Percentiles rank a stretch among this genome's conserved stretches.
phyloP scores from a whole-genome alignment of 2,888 invertebrate species.

The Chymomyza caudatula region DNA sequence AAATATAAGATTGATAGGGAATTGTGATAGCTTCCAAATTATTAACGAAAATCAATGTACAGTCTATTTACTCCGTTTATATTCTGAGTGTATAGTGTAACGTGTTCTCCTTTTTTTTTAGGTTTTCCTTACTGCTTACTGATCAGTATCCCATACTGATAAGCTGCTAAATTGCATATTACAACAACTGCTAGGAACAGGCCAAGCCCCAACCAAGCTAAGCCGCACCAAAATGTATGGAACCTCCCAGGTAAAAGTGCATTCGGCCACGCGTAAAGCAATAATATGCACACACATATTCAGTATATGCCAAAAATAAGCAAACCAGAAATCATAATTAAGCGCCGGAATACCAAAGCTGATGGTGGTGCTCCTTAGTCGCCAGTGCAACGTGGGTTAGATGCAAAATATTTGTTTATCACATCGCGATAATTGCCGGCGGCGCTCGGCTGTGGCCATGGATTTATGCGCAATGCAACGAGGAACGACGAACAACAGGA shows the following conservation, averaged over 20 bases:
- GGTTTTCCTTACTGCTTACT: conserved; percentile 28
- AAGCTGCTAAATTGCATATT: conserved; percentile 69
- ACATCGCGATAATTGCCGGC: conserved; percentile 69
- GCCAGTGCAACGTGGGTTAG: conserved; percentile 48
- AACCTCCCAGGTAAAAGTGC: conserved; percentile 52
- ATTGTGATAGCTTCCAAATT: no score
- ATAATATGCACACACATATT: conserved; percentile 39
- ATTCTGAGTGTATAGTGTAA: background rate
- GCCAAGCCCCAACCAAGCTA: conserved; percentile 50
- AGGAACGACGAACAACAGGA: conserved; percentile 12
- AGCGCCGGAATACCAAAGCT: conserved; percentile 64
- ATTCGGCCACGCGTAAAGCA: conserved; percentile 54
- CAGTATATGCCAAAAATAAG: conserved; percentile 15
- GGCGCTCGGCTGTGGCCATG: conserved; percentile 50
- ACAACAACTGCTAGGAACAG: conserved; percentile 42
- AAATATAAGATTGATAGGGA: no score
- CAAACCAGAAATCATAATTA: conserved; percentile 62
- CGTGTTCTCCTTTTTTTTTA: background rate
- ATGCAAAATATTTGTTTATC: conserved; percentile 72
- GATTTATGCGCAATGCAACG: conserved; percentile 41
- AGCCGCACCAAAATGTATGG: conserved; percentile 11
- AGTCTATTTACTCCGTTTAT: background rate
- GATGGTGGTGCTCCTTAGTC: conserved; percentile 36
- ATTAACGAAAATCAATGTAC: no score
- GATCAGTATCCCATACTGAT: conserved; percentile 61